Percentiles rank a stretch among this genome's conserved stretches.
Conservation (phyloP, 92 coral and sea anemone species). For the Epizoanthus scotinus region DNA sequence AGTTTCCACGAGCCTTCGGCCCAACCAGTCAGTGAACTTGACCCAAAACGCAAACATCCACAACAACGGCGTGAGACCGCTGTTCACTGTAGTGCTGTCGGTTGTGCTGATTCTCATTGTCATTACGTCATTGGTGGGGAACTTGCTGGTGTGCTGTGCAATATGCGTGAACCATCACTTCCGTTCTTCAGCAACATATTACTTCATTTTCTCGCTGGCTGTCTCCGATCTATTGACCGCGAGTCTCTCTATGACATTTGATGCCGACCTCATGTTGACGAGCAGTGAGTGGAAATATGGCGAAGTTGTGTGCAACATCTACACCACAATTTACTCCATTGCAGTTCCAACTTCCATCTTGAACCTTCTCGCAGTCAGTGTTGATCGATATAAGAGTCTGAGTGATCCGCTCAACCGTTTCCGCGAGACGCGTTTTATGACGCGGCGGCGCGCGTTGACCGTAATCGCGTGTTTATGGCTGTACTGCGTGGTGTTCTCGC, state of each 20-base stretch:
- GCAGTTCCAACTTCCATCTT: conserved; percentile 94
- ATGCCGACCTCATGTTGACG: conserved; percentile 70
- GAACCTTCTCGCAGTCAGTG: conserved; percentile 85
- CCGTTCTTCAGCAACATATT: conserved; percentile 80
- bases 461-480: conserved; percentile 78
- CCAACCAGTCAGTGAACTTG: conserved; percentile 11
- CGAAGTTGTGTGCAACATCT: conserved; percentile 63
- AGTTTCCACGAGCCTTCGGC: not conserved
- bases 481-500: conserved; percentile 78
- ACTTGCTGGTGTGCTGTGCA: conserved; percentile 80
- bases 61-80: not conserved
- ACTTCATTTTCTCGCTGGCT: conserved; percentile 82
- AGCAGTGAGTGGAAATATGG: conserved; percentile 76
- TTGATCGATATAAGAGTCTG: conserved; percentile 91
- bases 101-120: conserved; percentile 55
- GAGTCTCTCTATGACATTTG: conserved; percentile 82
- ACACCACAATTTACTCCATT: conserved; percentile 87
- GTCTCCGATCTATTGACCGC: conserved; percentile 89
- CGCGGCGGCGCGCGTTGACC: conserved; percentile 72
- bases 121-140: conserved; percentile 74
- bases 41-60: not conserved
- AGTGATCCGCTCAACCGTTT: conserved; percentile 81
- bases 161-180: conserved; percentile 66
- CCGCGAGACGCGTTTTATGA: conserved; percentile 75
- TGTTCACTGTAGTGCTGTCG: conserved; percentile 10